phyloP scores from a whole-genome alignment of 1,140 invertebrate genomes.

The Caenorhabditis tropicalis region DNA sequence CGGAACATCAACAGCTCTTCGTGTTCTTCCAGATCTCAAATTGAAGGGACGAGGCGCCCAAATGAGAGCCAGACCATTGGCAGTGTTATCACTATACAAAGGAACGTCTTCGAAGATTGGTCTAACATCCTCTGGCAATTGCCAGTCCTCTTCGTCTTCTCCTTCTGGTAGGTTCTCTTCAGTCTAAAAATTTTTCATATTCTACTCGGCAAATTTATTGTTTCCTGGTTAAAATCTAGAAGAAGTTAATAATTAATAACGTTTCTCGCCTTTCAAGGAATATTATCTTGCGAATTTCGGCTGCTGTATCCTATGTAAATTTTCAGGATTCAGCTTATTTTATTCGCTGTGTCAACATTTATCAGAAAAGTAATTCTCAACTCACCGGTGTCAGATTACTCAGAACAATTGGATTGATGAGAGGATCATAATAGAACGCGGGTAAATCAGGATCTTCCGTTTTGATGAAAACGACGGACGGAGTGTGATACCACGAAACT shows the following conservation, averaged over 20 bases:
- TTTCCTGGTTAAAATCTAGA: not conserved
- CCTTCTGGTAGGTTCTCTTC: constrained; percentile 80
- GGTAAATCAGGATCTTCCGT: constrained; percentile 99
- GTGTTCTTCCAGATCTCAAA: constrained; percentile 82
- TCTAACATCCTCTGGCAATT: constrained; percentile 85
- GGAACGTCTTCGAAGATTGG: constrained; percentile 93
- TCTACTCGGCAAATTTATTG: too few relatives aligned
- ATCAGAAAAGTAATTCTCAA: constrained; percentile 8
- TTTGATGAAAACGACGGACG: constrained; percentile 98
- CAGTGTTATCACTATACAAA: constrained; percentile 96
- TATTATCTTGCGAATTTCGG: constrained; percentile 15
- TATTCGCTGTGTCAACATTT: not conserved
- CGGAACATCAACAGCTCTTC: constrained; percentile 93
- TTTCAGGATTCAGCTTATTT: not conserved
- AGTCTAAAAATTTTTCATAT: constrained; percentile 61
- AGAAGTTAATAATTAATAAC: not conserved
- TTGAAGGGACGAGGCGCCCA: constrained; percentile 98
- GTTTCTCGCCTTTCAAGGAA: constrained; percentile 44
- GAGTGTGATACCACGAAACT: constrained; percentile 84
- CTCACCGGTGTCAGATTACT: constrained; percentile 83
- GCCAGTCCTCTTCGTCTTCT: constrained; percentile 90
- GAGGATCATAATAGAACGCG: constrained; percentile 98
- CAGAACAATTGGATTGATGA: constrained; percentile 98
- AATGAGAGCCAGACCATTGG: constrained; percentile 95
- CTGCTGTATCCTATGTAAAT: not conserved